Evolutionary conservation across 2,888 invertebrate genomes (phyloP), one percentile per base, ranked within the genome.

Genomic region (Lysandra bellargus): DNA sequence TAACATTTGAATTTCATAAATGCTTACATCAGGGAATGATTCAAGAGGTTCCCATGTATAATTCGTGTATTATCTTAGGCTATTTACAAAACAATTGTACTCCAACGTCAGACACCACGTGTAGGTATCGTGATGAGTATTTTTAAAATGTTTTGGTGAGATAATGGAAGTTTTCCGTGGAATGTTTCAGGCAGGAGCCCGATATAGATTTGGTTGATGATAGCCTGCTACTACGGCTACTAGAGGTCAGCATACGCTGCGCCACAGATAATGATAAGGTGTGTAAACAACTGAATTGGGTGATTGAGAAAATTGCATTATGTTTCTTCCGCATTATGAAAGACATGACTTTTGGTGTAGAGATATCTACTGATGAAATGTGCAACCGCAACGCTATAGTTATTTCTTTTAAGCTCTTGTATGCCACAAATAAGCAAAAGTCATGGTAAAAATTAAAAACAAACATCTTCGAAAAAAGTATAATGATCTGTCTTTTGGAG

Each of bases 181-280:
- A 57, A 57, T 49, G 49, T 75, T 75, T 40, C 86, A 96, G 96
- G 87, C 91, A 93, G 80, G 94, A 95, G 80, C 90, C 94, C 53
- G 93, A 95, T n/a, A 86, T 95, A 53, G 96, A 97, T 80, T 95
- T 96, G 80, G 95, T 98, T 79, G 96, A 97, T 5, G 95, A 96
- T 83, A 92, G 95, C 83, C 92, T 98, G 9, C 90, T 98, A 79
- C 90, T 96, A n/a, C 96, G 96, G 72, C 89, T 98, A 23, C 95
- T 98, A 30, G 95, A 96, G 85, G 95, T 95, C 81, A 96, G 97
- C 85, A 95, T 97, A 1, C 92, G 95, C 79, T 96, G 96, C 75
- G 96, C 96, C 77, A 91, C 91, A 78, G 97, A 97, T 82, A 96
- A 96, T 83, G 98, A 98, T 91, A 98, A 98, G 95, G 97, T 98